These are phyloP conservation scores for Odontocerum albicorne DNA, from an alignment of 2,888 invertebrate species.

Conservation along the genomic window DNA sequence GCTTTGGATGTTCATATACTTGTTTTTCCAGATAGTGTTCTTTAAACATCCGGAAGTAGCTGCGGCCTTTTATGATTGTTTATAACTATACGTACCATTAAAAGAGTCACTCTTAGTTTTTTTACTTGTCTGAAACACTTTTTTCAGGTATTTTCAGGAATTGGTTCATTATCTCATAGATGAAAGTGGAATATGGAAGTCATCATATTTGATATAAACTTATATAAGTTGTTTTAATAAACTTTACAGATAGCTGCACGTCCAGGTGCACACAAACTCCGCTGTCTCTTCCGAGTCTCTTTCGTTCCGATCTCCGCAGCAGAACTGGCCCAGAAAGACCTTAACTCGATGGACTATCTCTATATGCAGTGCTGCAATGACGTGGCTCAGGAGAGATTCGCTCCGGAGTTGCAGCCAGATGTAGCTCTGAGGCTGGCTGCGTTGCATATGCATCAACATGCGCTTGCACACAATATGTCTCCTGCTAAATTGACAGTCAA, in stretches of 20 bases:
- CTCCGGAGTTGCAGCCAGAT: slow-evolving; percentile 83
- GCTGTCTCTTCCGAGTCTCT: slow-evolving; percentile 85
- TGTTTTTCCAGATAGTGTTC: too few relatives aligned
- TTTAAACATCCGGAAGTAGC: too few relatives aligned
- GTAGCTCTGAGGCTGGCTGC: slow-evolving; percentile 85
- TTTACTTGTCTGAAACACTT: too few relatives aligned
- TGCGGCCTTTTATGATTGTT: too few relatives aligned
- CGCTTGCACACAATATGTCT: slow-evolving; percentile 76
- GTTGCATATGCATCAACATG: slow-evolving; percentile 89
- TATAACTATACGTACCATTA: too few relatives aligned
- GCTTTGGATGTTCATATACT: too few relatives aligned
- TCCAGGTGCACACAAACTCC: slow-evolving; percentile 87
- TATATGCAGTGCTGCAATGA: slow-evolving; percentile 93
- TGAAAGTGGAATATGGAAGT: too few relatives aligned
- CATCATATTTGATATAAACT: not conserved
- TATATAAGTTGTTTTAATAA: slow-evolving; percentile 8
- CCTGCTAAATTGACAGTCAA: slow-evolving; percentile 83
- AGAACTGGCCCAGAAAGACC: slow-evolving; percentile 79
- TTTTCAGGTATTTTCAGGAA: too few relatives aligned
- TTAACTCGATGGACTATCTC: slow-evolving; percentile 85
- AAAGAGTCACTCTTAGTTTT: too few relatives aligned
- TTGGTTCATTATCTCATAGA: too few relatives aligned
- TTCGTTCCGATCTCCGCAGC: slow-evolving; percentile 88
- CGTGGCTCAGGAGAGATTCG: slow-evolving; percentile 87
- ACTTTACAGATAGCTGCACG: slow-evolving; percentile 78